Evolutionary conservation across 2,888 invertebrate species (phyloP).

Genomic region (Physocephala rufipes): DNA sequence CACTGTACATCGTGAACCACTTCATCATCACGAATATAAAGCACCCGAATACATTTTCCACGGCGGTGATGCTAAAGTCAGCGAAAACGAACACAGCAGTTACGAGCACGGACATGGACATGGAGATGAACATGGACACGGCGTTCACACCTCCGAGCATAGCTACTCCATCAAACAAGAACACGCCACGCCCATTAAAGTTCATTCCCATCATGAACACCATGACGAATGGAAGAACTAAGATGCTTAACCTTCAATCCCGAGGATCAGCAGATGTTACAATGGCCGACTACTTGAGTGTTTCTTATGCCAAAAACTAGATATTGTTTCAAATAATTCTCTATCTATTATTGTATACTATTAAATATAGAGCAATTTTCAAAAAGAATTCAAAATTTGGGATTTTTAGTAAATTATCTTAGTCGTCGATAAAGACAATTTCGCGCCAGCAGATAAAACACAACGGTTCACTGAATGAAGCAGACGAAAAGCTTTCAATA

Average conservation of each 20-base stretch:
- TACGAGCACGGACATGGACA: conserved; percentile 14
- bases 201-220: conserved; percentile 33
- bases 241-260: conserved; percentile 38
- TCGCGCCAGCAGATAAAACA: no score
- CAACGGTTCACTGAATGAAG: no score
- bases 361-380: conserved; percentile 17
- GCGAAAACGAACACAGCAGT: conserved; percentile 37
- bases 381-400: neutral
- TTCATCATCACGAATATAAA: conserved; percentile 41
- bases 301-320: conserved; percentile 33
- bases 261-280: neutral
- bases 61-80: conserved; percentile 40
- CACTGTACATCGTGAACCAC: conserved; percentile 52
- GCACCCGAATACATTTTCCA: conserved; percentile 29
- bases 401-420: no score
- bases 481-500: no score
- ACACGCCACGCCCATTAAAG: conserved; percentile 44
- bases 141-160: conserved; percentile 44
- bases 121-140: neutral
- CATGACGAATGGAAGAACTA: conserved; percentile 13
- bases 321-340: conserved; percentile 6
- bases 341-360: neutral
- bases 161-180: conserved; percentile 52
- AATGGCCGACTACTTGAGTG: conserved; percentile 12
- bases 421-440: no score